Conservation (phyloP, 2,113 vertebrate genomes). For the Tamias sibiricus region DNA sequence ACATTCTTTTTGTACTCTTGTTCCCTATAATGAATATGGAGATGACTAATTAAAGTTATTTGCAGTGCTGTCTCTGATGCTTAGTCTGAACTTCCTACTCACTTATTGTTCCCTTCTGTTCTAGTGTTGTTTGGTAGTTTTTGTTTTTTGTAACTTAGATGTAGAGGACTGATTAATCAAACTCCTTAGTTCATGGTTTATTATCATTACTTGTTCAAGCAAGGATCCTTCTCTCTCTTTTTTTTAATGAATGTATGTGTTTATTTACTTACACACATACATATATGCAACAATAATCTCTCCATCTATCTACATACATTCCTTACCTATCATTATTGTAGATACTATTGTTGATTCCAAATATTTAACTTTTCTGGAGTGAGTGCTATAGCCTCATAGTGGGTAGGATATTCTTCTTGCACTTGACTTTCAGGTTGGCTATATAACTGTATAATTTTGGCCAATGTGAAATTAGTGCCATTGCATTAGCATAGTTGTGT, state of each 20-base stretch:
- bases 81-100: neutral
- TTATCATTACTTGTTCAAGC: neutral
- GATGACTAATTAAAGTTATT: slow-evolving; percentile 30
- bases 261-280: neutral
- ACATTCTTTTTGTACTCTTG: neutral
- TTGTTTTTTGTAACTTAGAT: neutral
- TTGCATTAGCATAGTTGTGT: neutral
- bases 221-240: neutral
- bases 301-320: neutral
- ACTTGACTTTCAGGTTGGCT: neutral
- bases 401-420: neutral
- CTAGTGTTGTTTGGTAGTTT: neutral
- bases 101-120: neutral
- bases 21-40: neutral
- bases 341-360: neutral
- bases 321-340: neutral
- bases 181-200: neutral
- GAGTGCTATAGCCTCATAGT: neutral
- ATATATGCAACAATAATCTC: neutral
- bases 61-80: neutral
- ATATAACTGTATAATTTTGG: neutral
- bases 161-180: neutral
- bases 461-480: neutral
- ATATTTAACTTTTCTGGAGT: neutral
- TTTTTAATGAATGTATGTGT: neutral